phyloP scores from a whole-genome alignment of 1,140 invertebrate genomes.

The Drosophila subobscura region DNA sequence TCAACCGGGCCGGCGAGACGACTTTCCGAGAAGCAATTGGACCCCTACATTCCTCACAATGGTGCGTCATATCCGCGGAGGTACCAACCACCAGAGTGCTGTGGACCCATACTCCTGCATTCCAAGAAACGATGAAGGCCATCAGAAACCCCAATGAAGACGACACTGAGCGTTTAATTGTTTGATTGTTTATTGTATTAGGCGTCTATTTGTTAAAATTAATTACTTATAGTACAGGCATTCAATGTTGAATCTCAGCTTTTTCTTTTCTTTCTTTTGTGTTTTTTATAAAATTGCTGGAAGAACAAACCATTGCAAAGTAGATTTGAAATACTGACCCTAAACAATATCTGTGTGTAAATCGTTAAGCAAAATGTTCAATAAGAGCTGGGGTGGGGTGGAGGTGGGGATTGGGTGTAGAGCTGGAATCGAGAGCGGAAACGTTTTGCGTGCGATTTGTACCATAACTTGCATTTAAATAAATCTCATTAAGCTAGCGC shows the following conservation, averaged over 20 bases:
- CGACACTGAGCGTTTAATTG: slow-evolving; percentile 8
- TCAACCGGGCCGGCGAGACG: no score
- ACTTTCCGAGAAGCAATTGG: no score
- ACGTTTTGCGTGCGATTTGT: slow-evolving; percentile 61
- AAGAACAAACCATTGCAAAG: slow-evolving; percentile 74
- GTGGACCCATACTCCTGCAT: no score
- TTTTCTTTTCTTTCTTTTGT: slow-evolving; percentile 41
- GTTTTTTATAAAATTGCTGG: slow-evolving; percentile 61
- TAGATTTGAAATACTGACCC: slow-evolving; percentile 70
- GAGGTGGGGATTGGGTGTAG: slow-evolving; percentile 4
- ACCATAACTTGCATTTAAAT: slow-evolving; percentile 70
- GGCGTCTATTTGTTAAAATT: slow-evolving; percentile 68
- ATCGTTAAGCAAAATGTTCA: slow-evolving; percentile 11
- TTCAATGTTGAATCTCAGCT: slow-evolving; percentile 77
- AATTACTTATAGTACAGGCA: slow-evolving; percentile 72
- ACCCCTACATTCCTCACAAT: no score
- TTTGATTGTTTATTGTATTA: slow-evolving; percentile 68
- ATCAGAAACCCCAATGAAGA: no score
- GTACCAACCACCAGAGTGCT: no score
- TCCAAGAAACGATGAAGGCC: background rate
- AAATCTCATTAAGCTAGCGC: slow-evolving; percentile 75
- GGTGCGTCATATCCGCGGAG: no score
- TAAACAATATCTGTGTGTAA: slow-evolving; percentile 14
- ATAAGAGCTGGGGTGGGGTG: slow-evolving; percentile 5
- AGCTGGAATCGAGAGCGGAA: slow-evolving; percentile 58